Evolutionary conservation across 1,140 invertebrate genomes (phyloP).

Genomic region (Diachasma alloeum): DNA sequence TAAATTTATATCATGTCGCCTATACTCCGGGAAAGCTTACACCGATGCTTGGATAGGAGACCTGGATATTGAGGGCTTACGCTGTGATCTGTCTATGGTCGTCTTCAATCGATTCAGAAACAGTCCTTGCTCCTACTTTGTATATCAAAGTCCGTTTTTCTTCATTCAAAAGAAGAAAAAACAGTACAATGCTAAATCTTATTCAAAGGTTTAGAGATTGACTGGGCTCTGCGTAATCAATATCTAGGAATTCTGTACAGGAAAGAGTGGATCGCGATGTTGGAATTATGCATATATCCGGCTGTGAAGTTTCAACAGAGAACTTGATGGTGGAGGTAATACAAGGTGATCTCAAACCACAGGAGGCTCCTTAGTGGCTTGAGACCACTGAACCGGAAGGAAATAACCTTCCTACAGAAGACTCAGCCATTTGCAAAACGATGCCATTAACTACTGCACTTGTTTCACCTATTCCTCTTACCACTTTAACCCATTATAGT

Average conservation of each 20-base stretch:
- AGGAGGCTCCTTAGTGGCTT: not conserved
- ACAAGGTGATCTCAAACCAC: not conserved
- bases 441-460: not conserved
- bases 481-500: not conserved
- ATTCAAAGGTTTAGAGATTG: too few species aligned
- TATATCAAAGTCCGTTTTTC: not conserved
- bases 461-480: not conserved
- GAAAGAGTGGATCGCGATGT: not conserved
- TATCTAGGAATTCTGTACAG: too few species aligned
- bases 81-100: not conserved
- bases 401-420: not conserved
- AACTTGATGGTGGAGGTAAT: not conserved
- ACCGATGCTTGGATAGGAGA: not conserved
- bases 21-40: not conserved
- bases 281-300: not conserved
- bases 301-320: not conserved
- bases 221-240: too few species aligned
- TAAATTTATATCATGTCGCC: slow-evolving; percentile 22
- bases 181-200: too few species aligned
- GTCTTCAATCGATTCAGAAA: not conserved
- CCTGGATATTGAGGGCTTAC: slow-evolving; percentile 1
- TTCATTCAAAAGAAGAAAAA: not conserved
- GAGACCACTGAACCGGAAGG: not conserved
- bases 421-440: not conserved
- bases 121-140: not conserved